These are phyloP conservation scores for Antechinus flavipes DNA, from an alignment of 2,113 vertebrate genomes.

Conservation along the genomic window DNA sequence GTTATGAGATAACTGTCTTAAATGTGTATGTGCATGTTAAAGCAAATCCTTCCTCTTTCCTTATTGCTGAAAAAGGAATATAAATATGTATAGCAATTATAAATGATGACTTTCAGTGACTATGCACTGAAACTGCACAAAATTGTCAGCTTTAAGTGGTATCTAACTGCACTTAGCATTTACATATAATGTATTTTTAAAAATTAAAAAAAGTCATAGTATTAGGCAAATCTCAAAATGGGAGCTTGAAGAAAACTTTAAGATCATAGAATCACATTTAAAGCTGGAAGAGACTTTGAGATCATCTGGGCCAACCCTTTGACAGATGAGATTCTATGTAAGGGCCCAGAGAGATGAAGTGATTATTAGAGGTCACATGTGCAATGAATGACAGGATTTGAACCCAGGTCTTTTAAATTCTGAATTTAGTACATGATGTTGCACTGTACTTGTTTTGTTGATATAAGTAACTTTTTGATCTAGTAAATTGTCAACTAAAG, in stretches of 20 bases:
- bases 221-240: constrained; percentile 38
- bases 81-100: constrained; percentile 41
- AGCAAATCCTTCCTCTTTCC: constrained; percentile 25
- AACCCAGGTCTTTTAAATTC: background rate
- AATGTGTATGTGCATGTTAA: constrained; percentile 5
- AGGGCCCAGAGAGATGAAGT: background rate
- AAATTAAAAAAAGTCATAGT: constrained; percentile 28
- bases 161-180: background rate
- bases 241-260: constrained; percentile 9
- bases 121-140: background rate
- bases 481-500: constrained; percentile 50
- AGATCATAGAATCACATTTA: background rate
- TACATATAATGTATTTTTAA: background rate
- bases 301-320: background rate
- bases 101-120: constrained; percentile 38
- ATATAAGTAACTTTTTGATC: constrained; percentile 34
- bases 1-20: background rate
- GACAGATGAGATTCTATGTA: background rate
- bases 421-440: background rate
- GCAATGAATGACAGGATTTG: background rate
- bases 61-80: constrained; percentile 35
- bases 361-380: background rate
- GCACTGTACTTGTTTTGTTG: background rate
- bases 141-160: background rate
- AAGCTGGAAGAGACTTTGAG: background rate